A percentile compares a stretch with the other conserved stretches of the same genome.
Evolutionary conservation across 1,140 invertebrate genomes (phyloP).

Genomic region (Varroa destructor): DNA sequence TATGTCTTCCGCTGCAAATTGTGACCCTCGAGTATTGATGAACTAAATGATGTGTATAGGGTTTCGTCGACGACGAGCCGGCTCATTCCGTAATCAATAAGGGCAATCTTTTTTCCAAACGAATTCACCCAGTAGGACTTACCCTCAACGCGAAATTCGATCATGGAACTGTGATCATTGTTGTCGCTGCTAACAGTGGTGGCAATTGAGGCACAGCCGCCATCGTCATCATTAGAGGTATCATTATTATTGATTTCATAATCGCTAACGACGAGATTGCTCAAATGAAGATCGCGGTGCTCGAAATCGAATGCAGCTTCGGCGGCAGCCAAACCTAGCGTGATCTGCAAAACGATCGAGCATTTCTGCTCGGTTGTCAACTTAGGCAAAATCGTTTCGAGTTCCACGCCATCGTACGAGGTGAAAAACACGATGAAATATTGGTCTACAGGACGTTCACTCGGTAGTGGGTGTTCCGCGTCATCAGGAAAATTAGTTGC

Average conservation of each 20-base stretch:
- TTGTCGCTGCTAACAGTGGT: neutral
- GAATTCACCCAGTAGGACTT: neutral
- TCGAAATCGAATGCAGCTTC: slow-evolving; percentile 14
- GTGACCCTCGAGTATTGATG: neutral
- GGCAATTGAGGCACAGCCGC: neutral
- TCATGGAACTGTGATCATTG: too few relatives aligned
- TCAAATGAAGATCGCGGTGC: slow-evolving; percentile 21
- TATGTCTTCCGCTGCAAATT: neutral
- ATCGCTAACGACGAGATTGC: slow-evolving; percentile 6
- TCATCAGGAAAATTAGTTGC: neutral
- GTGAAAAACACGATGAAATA: slow-evolving; percentile 8
- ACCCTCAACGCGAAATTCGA: slow-evolving; percentile 15
- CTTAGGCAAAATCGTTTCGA: neutral
- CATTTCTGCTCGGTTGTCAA: neutral
- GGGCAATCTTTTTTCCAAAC: neutral
- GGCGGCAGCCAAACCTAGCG: neutral
- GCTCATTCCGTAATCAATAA: slow-evolving; percentile 16
- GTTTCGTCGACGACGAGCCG: slow-evolving; percentile 17
- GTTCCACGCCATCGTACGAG: slow-evolving; percentile 9
- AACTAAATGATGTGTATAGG: neutral
- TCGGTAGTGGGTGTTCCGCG: neutral
- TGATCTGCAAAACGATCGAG: slow-evolving; percentile 16
- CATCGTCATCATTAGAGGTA: neutral
- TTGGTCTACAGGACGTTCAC: neutral
- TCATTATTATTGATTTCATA: neutral